Conservation (phyloP, 2,797 vertebrate genomes). For the Botia almorhae region DNA sequence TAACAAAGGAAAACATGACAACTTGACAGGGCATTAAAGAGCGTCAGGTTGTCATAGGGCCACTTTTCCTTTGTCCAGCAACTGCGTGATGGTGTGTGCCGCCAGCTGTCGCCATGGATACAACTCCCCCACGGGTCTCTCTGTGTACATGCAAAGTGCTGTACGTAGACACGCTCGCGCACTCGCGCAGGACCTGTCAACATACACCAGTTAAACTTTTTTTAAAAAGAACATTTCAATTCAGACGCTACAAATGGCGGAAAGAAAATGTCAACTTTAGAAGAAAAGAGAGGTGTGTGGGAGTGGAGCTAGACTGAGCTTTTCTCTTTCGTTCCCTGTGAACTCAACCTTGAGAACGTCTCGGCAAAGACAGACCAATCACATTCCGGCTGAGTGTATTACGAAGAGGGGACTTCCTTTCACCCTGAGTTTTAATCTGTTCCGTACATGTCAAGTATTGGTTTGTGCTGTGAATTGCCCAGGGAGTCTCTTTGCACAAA, state of each 20-base stretch:
- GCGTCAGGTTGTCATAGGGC: slow-evolving; percentile 51
- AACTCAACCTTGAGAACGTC: slow-evolving; percentile 51
- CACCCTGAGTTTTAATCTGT: slow-evolving; percentile 41
- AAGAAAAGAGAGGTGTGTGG: slow-evolving; percentile 37
- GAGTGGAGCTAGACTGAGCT: slow-evolving; percentile 50
- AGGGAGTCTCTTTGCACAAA: slow-evolving; percentile 47
- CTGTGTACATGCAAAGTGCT: slow-evolving; percentile 46
- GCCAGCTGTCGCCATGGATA: slow-evolving; percentile 63
- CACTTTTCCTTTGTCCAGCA: slow-evolving; percentile 51
- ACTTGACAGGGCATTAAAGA: slow-evolving; percentile 59
- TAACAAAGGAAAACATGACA: slow-evolving; percentile 60
- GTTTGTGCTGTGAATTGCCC: slow-evolving; percentile 43
- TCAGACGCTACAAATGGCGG: slow-evolving; percentile 9
- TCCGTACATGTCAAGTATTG: slow-evolving; percentile 46
- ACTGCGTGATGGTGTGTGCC: slow-evolving; percentile 49
- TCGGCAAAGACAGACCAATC: slow-evolving; percentile 36
- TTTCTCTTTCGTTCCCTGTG: slow-evolving; percentile 50
- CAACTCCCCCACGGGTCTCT: slow-evolving; percentile 54
- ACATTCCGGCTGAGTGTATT: slow-evolving; percentile 23
- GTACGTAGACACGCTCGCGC: slow-evolving; percentile 1
- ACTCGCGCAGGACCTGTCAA: slow-evolving; percentile 38
- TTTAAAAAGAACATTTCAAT: slow-evolving; percentile 48
- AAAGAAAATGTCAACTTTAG: slow-evolving; percentile 40
- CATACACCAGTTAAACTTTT: slow-evolving; percentile 33
- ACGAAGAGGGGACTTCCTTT: slow-evolving; percentile 42